Conservation (phyloP, 2,888 invertebrate genomes). For the Cotesia congregata region DNA sequence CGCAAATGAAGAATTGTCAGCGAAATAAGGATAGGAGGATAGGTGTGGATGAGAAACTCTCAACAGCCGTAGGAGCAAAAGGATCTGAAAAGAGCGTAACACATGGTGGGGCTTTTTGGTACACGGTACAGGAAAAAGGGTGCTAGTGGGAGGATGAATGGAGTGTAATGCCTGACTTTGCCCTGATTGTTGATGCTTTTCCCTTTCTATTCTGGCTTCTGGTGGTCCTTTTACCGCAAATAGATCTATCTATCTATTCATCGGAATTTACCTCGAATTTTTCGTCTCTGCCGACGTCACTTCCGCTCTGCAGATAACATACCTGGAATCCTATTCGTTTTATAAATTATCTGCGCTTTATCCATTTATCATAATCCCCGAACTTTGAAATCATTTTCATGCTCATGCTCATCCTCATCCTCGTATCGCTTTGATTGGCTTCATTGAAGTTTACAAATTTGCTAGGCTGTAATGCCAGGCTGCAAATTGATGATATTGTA, state of each 20-base stretch:
- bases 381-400: background rate
- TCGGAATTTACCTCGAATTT: slow-evolving; percentile 67
- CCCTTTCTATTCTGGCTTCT: slow-evolving; percentile 53
- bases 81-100: slow-evolving; percentile 34
- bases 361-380: slow-evolving; percentile 5
- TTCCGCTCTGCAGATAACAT: slow-evolving; percentile 58
- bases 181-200: slow-evolving; percentile 66
- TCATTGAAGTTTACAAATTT: background rate
- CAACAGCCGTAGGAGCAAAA: slow-evolving; percentile 36
- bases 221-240: slow-evolving; percentile 10
- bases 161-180: slow-evolving; percentile 68
- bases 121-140: slow-evolving; percentile 17
- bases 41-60: slow-evolving; percentile 43
- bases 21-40: slow-evolving; percentile 58
- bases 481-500: slow-evolving; percentile 23
- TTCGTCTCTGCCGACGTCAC: slow-evolving; percentile 63
- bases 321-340: background rate
- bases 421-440: slow-evolving; percentile 36
- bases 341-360: slow-evolving; percentile 41
- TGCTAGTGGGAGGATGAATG: slow-evolving; percentile 61
- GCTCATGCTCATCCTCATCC: slow-evolving; percentile 21
- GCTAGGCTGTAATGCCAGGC: slow-evolving; percentile 41
- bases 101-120: slow-evolving; percentile 41
- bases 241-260: slow-evolving; percentile 52
- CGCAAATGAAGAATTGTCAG: slow-evolving; percentile 70